Conservation (phyloP, 2,113 vertebrate genomes). For the Gymnocephalus cernua region DNA sequence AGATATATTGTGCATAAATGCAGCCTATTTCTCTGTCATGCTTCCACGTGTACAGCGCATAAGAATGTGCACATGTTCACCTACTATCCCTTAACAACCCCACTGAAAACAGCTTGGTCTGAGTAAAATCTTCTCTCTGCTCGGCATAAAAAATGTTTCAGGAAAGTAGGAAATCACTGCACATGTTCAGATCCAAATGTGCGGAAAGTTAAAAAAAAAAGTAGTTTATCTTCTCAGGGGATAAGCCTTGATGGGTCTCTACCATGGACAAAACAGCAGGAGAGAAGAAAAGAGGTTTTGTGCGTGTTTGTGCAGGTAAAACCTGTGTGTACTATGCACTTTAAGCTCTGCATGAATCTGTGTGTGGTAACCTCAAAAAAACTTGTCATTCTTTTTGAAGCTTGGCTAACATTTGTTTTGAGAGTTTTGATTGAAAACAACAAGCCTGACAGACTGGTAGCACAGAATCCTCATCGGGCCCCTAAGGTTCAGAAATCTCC, state of each 20-base stretch:
- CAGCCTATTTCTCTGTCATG: conserved; percentile 21
- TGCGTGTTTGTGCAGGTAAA: conserved; percentile 26
- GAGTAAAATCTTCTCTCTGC: conserved; percentile 74
- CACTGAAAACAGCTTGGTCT: conserved; percentile 49
- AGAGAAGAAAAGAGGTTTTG: conserved; percentile 19
- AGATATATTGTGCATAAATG: conserved; percentile 15
- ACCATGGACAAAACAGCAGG: conserved; percentile 58
- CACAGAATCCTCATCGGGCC: conserved; percentile 48
- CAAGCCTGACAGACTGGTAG: conserved; percentile 49
- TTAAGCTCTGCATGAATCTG: conserved; percentile 31
- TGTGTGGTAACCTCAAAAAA: conserved; percentile 42
- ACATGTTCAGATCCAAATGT: conserved; percentile 76
- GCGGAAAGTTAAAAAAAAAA: conserved; percentile 53
- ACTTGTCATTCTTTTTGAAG: conserved; percentile 43
- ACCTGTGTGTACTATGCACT: conserved; percentile 44
- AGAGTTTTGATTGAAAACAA: conserved; percentile 74
- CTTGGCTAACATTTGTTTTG: conserved; percentile 44
- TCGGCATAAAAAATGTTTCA: conserved; percentile 63
- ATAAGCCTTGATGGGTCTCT: conserved; percentile 68
- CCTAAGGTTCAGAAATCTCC: conserved; percentile 59
- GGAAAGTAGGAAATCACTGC: conserved; percentile 64
- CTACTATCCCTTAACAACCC: conserved; percentile 8
- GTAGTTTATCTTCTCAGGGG: conserved; percentile 63
- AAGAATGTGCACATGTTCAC: not conserved
- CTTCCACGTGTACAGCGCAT: not conserved